Conservation (phyloP, 1,140 invertebrate species). For the Scaptodrosophila lebanonensis region DNA sequence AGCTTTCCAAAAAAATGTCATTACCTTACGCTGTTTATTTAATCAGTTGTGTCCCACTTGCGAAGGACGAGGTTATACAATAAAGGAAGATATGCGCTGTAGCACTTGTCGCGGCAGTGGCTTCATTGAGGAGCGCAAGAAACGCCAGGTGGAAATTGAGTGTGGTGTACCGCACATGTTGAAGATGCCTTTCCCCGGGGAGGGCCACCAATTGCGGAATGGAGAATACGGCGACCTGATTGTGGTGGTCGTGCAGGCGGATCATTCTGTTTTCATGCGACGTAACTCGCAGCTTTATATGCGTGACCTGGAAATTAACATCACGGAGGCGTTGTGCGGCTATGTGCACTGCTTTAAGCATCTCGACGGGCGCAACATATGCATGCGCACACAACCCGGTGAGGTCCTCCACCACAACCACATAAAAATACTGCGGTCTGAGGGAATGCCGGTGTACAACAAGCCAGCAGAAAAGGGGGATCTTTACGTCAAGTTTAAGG, state of each 20-base stretch:
- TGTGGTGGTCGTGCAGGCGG: conserved; percentile 90
- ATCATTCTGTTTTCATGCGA: conserved; percentile 87
- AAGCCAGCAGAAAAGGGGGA: conserved; percentile 91
- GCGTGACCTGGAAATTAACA: conserved; percentile 82
- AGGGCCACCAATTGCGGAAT: conserved; percentile 93
- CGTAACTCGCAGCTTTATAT: conserved; percentile 87
- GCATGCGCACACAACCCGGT: conserved; percentile 85
- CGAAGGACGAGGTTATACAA: conserved; percentile 84
- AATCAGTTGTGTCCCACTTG: conserved; percentile 81
- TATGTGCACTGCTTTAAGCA: conserved; percentile 89
- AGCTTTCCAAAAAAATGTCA: not conserved
- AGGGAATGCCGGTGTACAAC: conserved; percentile 94
- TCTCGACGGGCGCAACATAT: conserved; percentile 88
- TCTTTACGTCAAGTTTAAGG: conserved; percentile 91
- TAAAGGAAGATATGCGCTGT: conserved; percentile 90
- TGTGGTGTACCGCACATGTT: conserved; percentile 93
- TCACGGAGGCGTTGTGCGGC: conserved; percentile 94
- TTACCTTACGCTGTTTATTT: not conserved
- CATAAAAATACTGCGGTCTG: conserved; percentile 86
- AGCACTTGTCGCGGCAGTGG: conserved; percentile 89
- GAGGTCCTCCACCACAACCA: conserved; percentile 88
- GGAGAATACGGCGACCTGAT: conserved; percentile 92
- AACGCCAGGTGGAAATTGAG: conserved; percentile 92
- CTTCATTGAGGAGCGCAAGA: conserved; percentile 86
- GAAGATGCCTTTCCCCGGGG: conserved; percentile 90